phyloP scores from a whole-genome alignment of 2,797 vertebrate genomes.

The Sternarchorhynchus goeldii region DNA sequence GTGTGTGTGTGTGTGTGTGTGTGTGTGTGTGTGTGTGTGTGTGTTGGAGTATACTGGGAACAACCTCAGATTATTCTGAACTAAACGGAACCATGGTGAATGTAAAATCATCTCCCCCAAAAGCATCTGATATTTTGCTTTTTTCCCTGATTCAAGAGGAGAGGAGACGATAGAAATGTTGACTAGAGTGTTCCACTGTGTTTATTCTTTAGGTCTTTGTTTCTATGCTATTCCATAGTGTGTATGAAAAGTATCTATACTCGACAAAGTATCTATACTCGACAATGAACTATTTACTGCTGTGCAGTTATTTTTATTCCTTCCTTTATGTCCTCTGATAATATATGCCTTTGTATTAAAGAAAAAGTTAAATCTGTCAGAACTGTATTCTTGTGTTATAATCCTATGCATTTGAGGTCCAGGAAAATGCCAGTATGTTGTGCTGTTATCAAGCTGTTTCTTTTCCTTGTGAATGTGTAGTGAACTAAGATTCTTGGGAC shows the following conservation, averaged over 20 bases:
- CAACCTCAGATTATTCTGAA: constrained; percentile 67
- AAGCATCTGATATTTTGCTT: constrained; percentile 69
- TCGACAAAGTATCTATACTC: constrained; percentile 81
- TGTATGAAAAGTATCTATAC: constrained; percentile 81
- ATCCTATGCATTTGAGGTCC: constrained; percentile 79
- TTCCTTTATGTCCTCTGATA: constrained; percentile 73
- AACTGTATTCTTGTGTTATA: constrained; percentile 79
- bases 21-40: constrained; percentile 57
- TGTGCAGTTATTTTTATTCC: constrained; percentile 84
- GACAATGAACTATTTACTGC: constrained; percentile 82
- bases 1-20: constrained; percentile 37
- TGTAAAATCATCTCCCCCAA: constrained; percentile 66
- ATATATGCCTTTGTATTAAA: constrained; percentile 80
- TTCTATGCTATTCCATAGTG: constrained; percentile 74
- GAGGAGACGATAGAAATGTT: constrained; percentile 67
- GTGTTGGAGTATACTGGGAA: constrained; percentile 71
- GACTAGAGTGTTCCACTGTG: constrained; percentile 74
- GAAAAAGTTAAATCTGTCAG: constrained; percentile 72
- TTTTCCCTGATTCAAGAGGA: constrained; percentile 67
- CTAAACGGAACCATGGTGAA: constrained; percentile 66
- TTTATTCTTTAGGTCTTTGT: constrained; percentile 67
- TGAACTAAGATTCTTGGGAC: constrained; percentile 69
- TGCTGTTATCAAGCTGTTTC: constrained; percentile 73
- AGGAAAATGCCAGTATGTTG: constrained; percentile 66
- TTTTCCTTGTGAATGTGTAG: constrained; percentile 74